Percentiles rank a stretch among this genome's conserved stretches.
Evolutionary conservation across 2,888 invertebrate genomes (phyloP).

Genomic region (Lasioglossum pauxillum): DNA sequence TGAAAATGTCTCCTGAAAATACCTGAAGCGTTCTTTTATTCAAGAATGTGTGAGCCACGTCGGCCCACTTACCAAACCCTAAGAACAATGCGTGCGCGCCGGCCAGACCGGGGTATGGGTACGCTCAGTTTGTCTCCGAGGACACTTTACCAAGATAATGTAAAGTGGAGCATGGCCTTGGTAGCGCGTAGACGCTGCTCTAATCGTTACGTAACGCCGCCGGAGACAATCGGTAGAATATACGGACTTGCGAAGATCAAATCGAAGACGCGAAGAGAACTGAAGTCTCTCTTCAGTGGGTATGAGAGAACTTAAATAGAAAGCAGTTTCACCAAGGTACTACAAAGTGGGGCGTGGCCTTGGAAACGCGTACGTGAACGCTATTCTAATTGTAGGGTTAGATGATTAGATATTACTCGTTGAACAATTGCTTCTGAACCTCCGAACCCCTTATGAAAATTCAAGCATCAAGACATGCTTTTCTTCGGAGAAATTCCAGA

Average conservation of each 20-base stretch:
- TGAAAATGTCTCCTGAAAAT: slow-evolving; percentile 34
- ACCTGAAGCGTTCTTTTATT: slow-evolving; percentile 44
- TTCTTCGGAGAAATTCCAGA: not conserved
- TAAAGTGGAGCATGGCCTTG: slow-evolving; percentile 46
- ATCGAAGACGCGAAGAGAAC: not conserved
- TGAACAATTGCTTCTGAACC: too few relatives aligned
- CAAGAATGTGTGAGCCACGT: slow-evolving; percentile 7
- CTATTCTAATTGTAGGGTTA: slow-evolving; percentile 23
- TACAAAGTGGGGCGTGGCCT: slow-evolving; percentile 40
- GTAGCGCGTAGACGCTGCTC: slow-evolving; percentile 15
- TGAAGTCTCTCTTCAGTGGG: not conserved
- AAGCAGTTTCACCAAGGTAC: slow-evolving; percentile 20
- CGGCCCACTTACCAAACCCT: slow-evolving; percentile 33
- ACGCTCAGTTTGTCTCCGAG: slow-evolving; percentile 38
- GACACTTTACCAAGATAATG: slow-evolving; percentile 37
- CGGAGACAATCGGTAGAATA: slow-evolving; percentile 1
- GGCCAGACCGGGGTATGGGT: slow-evolving; percentile 5
- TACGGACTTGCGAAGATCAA: not conserved
- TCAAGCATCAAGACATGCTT: too few relatives aligned
- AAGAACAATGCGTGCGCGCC: slow-evolving; percentile 36
- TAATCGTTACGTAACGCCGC: slow-evolving; percentile 29
- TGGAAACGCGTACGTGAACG: slow-evolving; percentile 10
- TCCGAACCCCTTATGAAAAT: too few relatives aligned
- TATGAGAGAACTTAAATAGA: not conserved
- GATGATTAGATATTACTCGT: not conserved